Evolutionary conservation across 37 sponge, comb jelly and placozoan species (phyloP).

Genomic region (Ianthella basta): DNA sequence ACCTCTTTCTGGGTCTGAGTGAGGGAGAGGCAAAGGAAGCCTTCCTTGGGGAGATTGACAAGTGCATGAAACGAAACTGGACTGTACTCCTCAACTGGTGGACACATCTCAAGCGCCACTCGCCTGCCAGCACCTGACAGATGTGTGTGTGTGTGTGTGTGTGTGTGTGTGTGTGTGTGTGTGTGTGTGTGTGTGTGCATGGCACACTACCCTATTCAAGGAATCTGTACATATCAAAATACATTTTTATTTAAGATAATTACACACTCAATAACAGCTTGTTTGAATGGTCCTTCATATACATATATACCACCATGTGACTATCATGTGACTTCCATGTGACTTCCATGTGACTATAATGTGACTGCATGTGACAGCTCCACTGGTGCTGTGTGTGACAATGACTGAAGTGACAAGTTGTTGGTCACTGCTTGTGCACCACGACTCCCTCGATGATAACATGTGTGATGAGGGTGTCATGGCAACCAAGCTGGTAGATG

Average conservation of each 20-base stretch:
- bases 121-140: not conserved
- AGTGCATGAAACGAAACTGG: conserved; percentile 76
- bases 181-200: conserved; percentile 6
- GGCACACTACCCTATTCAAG: not conserved
- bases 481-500: conserved; percentile 92
- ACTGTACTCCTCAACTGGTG: conserved; percentile 82
- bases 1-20: conserved; percentile 58
- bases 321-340: too few relatives aligned
- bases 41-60: conserved; percentile 70
- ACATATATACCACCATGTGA: too few relatives aligned
- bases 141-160: not conserved
- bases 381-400: too few relatives aligned
- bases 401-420: too few relatives aligned
- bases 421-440: conserved; percentile 24
- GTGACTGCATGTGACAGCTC: too few relatives aligned
- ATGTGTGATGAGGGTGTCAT: conserved; percentile 57
- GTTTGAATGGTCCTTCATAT: too few relatives aligned
- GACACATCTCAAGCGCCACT: conserved; percentile 52
- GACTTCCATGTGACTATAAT: too few relatives aligned
- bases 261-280: too few relatives aligned
- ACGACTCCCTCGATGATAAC: conserved; percentile 80
- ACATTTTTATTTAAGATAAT: too few relatives aligned
- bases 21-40: conserved; percentile 74
- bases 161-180: conserved; percentile 4
- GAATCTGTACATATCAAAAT: too few relatives aligned